phyloP scores from a whole-genome alignment of 2,888 invertebrate species.

The Merodon equestris region DNA sequence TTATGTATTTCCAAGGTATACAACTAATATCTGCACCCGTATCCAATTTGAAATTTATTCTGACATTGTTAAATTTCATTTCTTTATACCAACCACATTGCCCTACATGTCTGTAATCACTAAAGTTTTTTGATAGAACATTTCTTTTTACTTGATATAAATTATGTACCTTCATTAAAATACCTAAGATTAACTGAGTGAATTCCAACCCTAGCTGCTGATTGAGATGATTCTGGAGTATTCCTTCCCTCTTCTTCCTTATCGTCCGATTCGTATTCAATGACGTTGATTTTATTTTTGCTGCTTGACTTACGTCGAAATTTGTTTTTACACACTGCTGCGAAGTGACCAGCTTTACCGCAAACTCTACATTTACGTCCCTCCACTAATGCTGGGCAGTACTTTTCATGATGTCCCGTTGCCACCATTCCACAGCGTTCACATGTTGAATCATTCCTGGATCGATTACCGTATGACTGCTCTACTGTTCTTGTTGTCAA shows the following conservation, averaged over 20 bases:
- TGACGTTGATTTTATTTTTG: slow-evolving; percentile 18
- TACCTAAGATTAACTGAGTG: slow-evolving; percentile 26
- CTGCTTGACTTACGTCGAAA: slow-evolving; percentile 8
- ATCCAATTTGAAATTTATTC: slow-evolving; percentile 51
- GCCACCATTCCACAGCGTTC: slow-evolving; percentile 34
- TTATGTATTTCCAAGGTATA: slow-evolving; percentile 41
- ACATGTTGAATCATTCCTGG: slow-evolving; percentile 2
- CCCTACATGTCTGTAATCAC: slow-evolving; percentile 17
- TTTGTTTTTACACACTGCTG: slow-evolving; percentile 34
- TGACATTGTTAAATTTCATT: slow-evolving; percentile 31
- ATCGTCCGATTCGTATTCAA: slow-evolving; percentile 18
- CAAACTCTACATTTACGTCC: slow-evolving; percentile 29
- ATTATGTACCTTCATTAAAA: slow-evolving; percentile 34
- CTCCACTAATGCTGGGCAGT: slow-evolving; percentile 27
- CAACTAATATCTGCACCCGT: slow-evolving; percentile 49
- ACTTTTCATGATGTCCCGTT: slow-evolving; percentile 33
- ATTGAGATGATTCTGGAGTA: slow-evolving; percentile 2
- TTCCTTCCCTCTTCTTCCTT: not conserved
- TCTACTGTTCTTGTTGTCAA: slow-evolving; percentile 21
- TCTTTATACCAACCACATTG: slow-evolving; percentile 36
- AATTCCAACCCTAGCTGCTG: slow-evolving; percentile 5
- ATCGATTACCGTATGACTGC: slow-evolving; percentile 10
- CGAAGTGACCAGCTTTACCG: slow-evolving; percentile 26
- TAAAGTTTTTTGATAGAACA: not conserved
- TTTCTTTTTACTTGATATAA: slow-evolving; percentile 4